Evolutionary conservation across 1,140 invertebrate species (phyloP).

Genomic region (Drosophila nigromelanica): DNA sequence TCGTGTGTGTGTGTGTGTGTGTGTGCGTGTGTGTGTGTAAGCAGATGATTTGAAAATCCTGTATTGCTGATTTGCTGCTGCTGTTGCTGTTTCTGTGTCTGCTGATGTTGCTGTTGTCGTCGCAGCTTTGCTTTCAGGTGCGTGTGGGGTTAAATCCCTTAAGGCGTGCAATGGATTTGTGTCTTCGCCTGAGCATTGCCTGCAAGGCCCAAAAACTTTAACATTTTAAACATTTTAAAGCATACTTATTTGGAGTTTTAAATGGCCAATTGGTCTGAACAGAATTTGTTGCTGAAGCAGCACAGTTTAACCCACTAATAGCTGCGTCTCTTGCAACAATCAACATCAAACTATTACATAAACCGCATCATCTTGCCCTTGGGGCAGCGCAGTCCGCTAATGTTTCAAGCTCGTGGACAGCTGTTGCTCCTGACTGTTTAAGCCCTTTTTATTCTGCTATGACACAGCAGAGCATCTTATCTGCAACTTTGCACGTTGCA

Average conservation of each 20-base stretch:
- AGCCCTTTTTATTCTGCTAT: constrained; percentile 29
- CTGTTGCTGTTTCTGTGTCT: constrained; percentile 21
- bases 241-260: constrained; percentile 16
- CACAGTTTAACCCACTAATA: background rate
- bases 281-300: background rate
- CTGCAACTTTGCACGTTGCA: constrained; percentile 66
- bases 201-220: constrained; percentile 13
- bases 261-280: constrained; percentile 8
- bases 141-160: constrained; percentile 69
- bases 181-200: constrained; percentile 15
- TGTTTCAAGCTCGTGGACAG: constrained; percentile 22
- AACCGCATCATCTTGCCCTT: background rate
- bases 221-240: constrained; percentile 45
- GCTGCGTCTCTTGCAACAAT: background rate
- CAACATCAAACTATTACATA: constrained; percentile 11
- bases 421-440: constrained; percentile 39
- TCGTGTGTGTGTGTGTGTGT: constrained; percentile 21
- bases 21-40: too few species aligned
- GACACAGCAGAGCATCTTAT: constrained; percentile 61
- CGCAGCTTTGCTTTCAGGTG: constrained; percentile 77
- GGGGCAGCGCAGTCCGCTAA: background rate
- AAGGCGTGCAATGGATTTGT: constrained; percentile 68
- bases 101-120: constrained; percentile 40
- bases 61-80: constrained; percentile 76
- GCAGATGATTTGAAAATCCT: constrained; percentile 79